Evolutionary conservation across 2,113 vertebrate species (phyloP).

Genomic region (Coturnix japonica): DNA sequence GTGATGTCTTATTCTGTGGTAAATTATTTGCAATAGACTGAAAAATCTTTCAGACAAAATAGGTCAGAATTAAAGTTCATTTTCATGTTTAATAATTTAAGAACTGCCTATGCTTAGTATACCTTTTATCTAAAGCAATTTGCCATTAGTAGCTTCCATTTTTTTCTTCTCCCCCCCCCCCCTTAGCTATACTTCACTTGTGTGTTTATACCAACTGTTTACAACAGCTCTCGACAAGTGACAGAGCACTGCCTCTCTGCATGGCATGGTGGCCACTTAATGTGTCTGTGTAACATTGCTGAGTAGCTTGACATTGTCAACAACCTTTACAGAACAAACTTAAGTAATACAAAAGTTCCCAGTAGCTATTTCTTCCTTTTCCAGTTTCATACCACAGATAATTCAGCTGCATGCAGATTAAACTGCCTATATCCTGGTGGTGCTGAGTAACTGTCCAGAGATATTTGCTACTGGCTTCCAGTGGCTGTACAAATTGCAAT

Average conservation of each 20-base stretch:
- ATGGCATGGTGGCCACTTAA: neutral
- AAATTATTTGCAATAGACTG: neutral
- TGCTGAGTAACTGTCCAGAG: neutral
- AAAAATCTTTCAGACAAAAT: neutral
- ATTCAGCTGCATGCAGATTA: neutral
- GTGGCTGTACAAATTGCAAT: neutral
- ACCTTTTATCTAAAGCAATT: neutral
- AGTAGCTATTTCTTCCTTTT: neutral
- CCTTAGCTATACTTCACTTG: neutral
- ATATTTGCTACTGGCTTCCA: neutral
- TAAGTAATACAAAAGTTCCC: neutral
- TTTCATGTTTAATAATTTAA: neutral
- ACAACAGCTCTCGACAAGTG: neutral
- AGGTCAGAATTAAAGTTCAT: neutral
- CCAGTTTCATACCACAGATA: neutral
- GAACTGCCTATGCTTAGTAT: neutral
- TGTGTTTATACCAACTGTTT: neutral
- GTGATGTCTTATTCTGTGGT: neutral
- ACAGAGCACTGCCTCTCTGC: neutral
- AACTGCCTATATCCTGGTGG: neutral
- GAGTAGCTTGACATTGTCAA: conserved; percentile 27
- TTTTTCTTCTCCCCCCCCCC: neutral
- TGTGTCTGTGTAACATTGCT: conserved; percentile 4
- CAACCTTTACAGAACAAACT: neutral
- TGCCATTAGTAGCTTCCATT: neutral